Evolutionary conservation across 2,113 vertebrate genomes (phyloP).

Genomic region (Serinus canaria): DNA sequence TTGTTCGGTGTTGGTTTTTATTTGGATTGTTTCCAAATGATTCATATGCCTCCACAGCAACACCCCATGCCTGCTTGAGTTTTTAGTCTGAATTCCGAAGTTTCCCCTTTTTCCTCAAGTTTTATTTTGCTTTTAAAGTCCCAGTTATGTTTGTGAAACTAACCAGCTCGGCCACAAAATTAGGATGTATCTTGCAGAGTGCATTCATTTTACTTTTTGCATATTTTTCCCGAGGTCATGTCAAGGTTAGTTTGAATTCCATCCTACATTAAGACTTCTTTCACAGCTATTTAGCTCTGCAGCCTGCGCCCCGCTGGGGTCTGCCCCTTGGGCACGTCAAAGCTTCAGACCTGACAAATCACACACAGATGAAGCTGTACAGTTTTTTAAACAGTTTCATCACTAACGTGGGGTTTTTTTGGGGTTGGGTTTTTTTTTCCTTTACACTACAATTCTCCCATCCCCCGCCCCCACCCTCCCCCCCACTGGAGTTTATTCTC

Average conservation of each 20-base stretch:
- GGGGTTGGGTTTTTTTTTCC: neutral
- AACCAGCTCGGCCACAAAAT: constrained; percentile 81
- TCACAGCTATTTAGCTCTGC: constrained; percentile 85
- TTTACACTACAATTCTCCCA: neutral
- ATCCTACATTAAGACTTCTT: constrained; percentile 85
- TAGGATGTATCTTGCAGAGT: constrained; percentile 86
- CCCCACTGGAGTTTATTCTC: constrained; percentile 46
- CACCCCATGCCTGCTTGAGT: constrained; percentile 69
- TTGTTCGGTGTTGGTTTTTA: constrained; percentile 85
- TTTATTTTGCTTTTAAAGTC: constrained; percentile 79
- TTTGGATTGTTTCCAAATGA: constrained; percentile 87
- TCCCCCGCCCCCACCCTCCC: neutral
- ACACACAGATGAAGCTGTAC: constrained; percentile 85
- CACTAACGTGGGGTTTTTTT: constrained; percentile 55
- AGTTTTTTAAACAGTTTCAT: constrained; percentile 82
- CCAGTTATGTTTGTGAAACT: constrained; percentile 81
- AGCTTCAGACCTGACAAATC: constrained; percentile 86
- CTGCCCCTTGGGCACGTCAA: constrained; percentile 84
- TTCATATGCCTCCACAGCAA: constrained; percentile 84
- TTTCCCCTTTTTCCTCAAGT: constrained; percentile 66
- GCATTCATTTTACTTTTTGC: constrained; percentile 86
- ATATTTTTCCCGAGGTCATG: constrained; percentile 86
- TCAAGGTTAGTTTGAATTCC: constrained; percentile 87
- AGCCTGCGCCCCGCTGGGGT: constrained; percentile 85
- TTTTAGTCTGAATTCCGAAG: constrained; percentile 71